phyloP scores from a whole-genome alignment of 2,888 invertebrate genomes.

The Drosophila trichaetosa region DNA sequence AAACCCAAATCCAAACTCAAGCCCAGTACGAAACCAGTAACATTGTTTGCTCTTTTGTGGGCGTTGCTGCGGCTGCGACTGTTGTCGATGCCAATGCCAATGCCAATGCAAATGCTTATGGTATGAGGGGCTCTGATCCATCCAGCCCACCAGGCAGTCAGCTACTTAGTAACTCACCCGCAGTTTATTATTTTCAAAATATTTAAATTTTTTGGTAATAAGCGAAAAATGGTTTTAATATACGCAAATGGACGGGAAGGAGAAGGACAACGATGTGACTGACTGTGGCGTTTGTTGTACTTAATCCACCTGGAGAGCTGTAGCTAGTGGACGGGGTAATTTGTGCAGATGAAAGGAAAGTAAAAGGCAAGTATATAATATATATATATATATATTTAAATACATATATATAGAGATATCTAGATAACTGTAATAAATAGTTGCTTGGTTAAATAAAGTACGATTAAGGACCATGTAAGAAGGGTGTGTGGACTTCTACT shows the following conservation, averaged over 20 bases:
- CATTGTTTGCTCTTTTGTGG: constrained; percentile 71
- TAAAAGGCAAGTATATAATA: background rate
- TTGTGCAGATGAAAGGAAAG: constrained; percentile 1
- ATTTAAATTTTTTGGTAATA: constrained; percentile 83
- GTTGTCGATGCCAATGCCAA: constrained; percentile 36
- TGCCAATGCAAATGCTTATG: constrained; percentile 27
- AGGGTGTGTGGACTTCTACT: background rate
- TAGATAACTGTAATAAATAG: background rate
- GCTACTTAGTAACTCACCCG: constrained; percentile 83
- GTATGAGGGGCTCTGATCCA: constrained; percentile 8
- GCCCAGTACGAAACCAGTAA: constrained; percentile 29
- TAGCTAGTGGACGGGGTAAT: background rate
- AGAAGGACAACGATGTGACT: constrained; percentile 58
- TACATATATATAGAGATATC: background rate
- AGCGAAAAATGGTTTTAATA: constrained; percentile 81
- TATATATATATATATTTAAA: background rate
- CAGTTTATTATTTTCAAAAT: constrained; percentile 84
- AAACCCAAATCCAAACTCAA: constrained; percentile 6
- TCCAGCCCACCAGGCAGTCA: constrained; percentile 34
- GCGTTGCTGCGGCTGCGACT: constrained; percentile 40
- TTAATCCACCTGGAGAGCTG: constrained; percentile 50
- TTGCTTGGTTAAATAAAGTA: background rate
- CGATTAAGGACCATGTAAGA: background rate
- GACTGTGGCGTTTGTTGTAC: constrained; percentile 46
- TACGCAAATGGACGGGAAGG: constrained; percentile 55